Percentiles rank a stretch among this genome's conserved stretches.
Conservation (phyloP, 2,113 vertebrate genomes). For the Lophotis ruficrista region DNA sequence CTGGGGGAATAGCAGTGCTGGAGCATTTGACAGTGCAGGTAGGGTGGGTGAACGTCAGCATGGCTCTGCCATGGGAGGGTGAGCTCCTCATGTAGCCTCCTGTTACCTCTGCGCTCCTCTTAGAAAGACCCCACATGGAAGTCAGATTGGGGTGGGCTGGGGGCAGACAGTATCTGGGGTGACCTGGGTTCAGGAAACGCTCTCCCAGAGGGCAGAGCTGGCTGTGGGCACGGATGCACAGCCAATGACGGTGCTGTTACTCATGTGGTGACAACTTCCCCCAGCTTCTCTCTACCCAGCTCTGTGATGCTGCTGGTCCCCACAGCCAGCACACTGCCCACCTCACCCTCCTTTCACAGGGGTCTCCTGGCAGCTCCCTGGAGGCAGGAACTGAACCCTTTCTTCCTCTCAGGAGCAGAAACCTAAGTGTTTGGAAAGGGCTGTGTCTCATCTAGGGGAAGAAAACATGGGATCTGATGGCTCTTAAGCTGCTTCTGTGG, state of each 20-base stretch:
- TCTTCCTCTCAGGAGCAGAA: background rate
- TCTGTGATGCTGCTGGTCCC: background rate
- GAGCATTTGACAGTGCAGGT: background rate
- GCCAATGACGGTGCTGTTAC: background rate
- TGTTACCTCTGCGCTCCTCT: background rate
- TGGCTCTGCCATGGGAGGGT: background rate
- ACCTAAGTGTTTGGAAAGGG: background rate
- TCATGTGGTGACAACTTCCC: background rate
- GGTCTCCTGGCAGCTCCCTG: background rate
- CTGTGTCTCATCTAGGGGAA: background rate
- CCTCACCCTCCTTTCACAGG: fast-evolving
- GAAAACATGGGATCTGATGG: background rate
- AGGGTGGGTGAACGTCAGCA: fast-evolving
- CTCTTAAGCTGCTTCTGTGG: background rate
- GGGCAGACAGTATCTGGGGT: background rate
- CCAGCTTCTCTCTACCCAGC: background rate
- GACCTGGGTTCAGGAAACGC: background rate
- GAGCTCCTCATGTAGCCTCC: background rate
- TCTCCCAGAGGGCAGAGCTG: background rate
- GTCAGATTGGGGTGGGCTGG: background rate
- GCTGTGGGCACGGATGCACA: fast-evolving
- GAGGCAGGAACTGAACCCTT: background rate
- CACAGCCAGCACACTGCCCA: background rate
- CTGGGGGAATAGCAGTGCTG: background rate
- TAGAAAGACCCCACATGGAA: fast-evolving